A percentile compares a stretch with the other conserved stretches of the same genome.
These are phyloP conservation scores for Drosophila baimaii DNA, from an alignment of 1,140 invertebrate species.

Conservation along the genomic window DNA sequence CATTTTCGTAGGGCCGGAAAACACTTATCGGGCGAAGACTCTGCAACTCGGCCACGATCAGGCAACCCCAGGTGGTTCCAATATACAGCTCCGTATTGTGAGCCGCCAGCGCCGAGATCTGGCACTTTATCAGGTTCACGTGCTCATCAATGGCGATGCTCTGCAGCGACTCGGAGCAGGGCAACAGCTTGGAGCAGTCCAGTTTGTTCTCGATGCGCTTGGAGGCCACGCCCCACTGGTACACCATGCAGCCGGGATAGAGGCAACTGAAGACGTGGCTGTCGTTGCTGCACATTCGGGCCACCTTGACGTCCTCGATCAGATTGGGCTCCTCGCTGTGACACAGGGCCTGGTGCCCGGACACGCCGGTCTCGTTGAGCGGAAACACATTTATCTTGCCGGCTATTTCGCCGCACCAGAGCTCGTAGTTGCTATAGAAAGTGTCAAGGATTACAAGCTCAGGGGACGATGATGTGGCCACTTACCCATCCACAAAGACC, in stretches of 20 bases:
- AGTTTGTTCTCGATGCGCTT: conserved; percentile 90
- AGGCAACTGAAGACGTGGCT: conserved; percentile 91
- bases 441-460: not conserved
- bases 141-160: conserved; percentile 96
- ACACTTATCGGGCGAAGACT: conserved; percentile 94
- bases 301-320: conserved; percentile 86
- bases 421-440: conserved; percentile 85
- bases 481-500: conserved; percentile 85
- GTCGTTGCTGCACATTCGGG: conserved; percentile 87
- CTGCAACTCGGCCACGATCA: conserved; percentile 93
- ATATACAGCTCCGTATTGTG: conserved; percentile 91
- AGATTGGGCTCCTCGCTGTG: conserved; percentile 81
- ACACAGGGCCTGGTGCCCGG: conserved; percentile 85
- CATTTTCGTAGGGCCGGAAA: conserved; percentile 95
- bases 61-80: conserved; percentile 96
- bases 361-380: conserved; percentile 86
- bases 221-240: conserved; percentile 91
- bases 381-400: conserved; percentile 90
- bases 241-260: conserved; percentile 91
- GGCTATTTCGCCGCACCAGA: conserved; percentile 91
- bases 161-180: conserved; percentile 95
- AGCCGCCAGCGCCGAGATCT: conserved; percentile 92
- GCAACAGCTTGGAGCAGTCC: conserved; percentile 95
- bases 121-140: conserved; percentile 91
- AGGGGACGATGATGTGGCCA: not conserved